A percentile compares a stretch with the other conserved stretches of the same genome.
These are phyloP conservation scores for Epizoanthus illoricatus DNA, from an alignment of 92 coral and sea anemone genomes.

Conservation along the genomic window DNA sequence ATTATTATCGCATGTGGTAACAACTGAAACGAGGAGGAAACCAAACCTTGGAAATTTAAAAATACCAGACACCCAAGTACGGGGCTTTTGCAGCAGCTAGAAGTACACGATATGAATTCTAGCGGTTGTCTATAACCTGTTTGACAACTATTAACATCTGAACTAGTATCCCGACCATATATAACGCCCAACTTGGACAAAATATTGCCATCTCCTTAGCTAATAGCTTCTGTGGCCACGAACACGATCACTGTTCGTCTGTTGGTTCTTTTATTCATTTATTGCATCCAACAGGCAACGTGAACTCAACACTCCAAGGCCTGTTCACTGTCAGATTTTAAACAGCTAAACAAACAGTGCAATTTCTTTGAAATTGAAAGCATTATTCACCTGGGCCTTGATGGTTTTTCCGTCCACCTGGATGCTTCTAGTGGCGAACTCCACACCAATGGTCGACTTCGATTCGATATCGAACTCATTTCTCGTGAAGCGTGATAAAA, in stretches of 20 bases:
- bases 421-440: conserved; percentile 95
- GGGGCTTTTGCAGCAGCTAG: no score
- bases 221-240: no score
- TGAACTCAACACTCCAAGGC: no score
- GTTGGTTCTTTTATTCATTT: no score
- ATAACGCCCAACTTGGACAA: no score
- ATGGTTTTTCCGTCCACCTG: conserved; percentile 94
- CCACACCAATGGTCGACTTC: conserved; percentile 98
- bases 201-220: no score
- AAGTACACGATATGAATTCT: neutral
- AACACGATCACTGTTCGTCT: no score
- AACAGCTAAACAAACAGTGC: neutral
- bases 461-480: conserved; percentile 99
- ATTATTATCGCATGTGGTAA: neutral
- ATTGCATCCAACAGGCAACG: no score
- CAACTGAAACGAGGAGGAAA: neutral
- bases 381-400: conserved; percentile 88
- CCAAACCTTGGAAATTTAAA: neutral
- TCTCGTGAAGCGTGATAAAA: conserved; percentile 92
- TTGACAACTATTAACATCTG: neutral
- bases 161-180: no score
- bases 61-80: no score
- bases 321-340: no score
- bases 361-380: neutral
- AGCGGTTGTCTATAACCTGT: neutral